phyloP scores from a whole-genome alignment of 2,113 vertebrate species.

The Gambusia holbrooki region DNA sequence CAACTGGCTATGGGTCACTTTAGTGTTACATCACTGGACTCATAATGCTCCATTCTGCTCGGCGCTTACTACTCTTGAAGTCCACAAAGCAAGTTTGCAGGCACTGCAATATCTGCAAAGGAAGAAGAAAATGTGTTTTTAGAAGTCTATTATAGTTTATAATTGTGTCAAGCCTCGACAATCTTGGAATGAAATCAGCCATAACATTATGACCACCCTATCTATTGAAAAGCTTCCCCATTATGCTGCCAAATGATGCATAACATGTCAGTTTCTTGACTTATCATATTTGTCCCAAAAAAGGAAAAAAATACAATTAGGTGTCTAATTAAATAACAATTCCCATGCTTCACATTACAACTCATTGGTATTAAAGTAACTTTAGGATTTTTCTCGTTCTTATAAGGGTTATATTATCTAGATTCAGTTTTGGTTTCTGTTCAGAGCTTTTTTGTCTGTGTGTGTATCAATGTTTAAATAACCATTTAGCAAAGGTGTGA shows the following conservation, averaged over 20 bases:
- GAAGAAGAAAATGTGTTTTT: constrained; percentile 15
- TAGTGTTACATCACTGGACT: not conserved
- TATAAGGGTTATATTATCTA: not conserved
- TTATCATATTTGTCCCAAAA: too few species aligned
- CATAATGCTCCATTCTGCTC: not conserved
- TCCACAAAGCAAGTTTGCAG: constrained; percentile 89
- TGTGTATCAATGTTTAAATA: not conserved
- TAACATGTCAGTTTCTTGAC: too few species aligned
- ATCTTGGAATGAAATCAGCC: not conserved
- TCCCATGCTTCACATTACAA: too few species aligned
- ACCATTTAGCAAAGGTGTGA: not conserved
- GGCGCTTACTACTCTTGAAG: constrained; percentile 76
- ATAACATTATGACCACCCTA: not conserved
- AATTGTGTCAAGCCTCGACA: not conserved
- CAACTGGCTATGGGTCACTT: not conserved
- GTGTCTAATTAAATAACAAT: too few species aligned
- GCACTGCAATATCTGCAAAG: constrained; percentile 85
- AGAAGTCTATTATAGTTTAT: not conserved
- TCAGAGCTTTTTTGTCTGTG: not conserved
- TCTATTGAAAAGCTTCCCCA: not conserved
- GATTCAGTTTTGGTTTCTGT: not conserved
- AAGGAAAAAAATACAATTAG: too few species aligned
- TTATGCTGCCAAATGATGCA: not conserved
- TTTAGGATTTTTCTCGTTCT: not conserved
- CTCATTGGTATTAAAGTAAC: too few species aligned